Evolutionary conservation across 53 echinoderm and acorn worm species (phyloP), one percentile per base, ranked within the genome.

Genomic region (Pentamera pediparva): DNA sequence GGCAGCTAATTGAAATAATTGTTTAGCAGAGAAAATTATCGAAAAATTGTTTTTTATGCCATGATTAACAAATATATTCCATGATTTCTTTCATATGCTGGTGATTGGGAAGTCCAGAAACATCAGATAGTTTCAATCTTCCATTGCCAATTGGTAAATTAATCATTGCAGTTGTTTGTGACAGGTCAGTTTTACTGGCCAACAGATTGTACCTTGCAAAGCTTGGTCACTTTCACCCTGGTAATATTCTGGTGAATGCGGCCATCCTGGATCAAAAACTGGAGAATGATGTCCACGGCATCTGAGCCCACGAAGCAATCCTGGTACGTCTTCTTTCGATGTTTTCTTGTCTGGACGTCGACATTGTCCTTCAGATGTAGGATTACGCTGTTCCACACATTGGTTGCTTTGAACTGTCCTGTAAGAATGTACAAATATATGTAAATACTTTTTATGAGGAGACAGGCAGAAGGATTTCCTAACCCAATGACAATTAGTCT

Each of bases 371-470:
- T 86, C 43, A 95, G 76, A 30, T 95, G 83, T 18, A 87, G 62
- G 15, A 95, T 90, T 64, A 95, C 86, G 73, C 75, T 79, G 74
- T 91, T 90, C 95, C 95, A 95, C 18, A 90, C 70, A 52, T 90
- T 78, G 11, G 95, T 95, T 63, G 87, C 87, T 69, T 79, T 78
- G 65, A 94, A 94, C 6, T 82, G 95, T 17, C 90, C 88, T 52
- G 63, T 76, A 79, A 74, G 69, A 57, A 26, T n/a, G n/a, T n/a
- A n/a, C n/a, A n/a, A 28, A 52, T 18, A 15, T 45, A 15, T 45
- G 47, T 13, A 45, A 62, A 30, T 9, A 30, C 15, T 0, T 31
- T 33, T 18, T 9, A 29, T 33, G 31, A 26, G 19, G 7, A 24
- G 53, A 21, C 12, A 51, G n/a, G n/a, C n/a, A n/a, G n/a, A n/a